A percentile compares a stretch with the other conserved stretches of the same genome.
These are phyloP conservation scores for Turnix velox DNA, from an alignment of 2,113 vertebrate species.

Conservation along the genomic window DNA sequence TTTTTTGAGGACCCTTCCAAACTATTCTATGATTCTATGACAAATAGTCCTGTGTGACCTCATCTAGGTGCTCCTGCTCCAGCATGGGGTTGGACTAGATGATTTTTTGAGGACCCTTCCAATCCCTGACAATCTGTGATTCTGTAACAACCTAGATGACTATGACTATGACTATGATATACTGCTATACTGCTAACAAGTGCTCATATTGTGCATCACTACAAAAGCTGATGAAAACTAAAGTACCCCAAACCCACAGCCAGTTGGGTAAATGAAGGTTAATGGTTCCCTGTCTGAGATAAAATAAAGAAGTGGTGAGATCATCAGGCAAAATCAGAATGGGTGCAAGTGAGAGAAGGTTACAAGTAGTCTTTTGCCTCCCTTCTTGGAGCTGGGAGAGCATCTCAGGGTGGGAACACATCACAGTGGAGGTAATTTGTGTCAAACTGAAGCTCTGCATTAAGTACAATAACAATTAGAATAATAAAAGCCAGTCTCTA, in stretches of 20 bases:
- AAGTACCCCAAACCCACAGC: background rate
- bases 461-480: constrained; percentile 59
- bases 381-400: background rate
- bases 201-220: background rate
- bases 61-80: too few species aligned
- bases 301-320: background rate
- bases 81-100: too few species aligned
- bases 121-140: too few species aligned
- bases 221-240: background rate
- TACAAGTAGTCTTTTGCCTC: background rate
- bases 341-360: background rate
- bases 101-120: too few species aligned
- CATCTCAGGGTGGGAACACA: background rate
- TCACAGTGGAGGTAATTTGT: constrained; percentile 13
- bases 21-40: too few species aligned
- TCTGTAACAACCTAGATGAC: too few species aligned
- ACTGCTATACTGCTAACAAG: too few species aligned
- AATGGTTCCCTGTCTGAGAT: background rate
- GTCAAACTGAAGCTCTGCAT: constrained; percentile 27
- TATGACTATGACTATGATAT: too few species aligned
- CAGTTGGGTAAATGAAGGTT: background rate
- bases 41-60: too few species aligned
- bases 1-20: too few species aligned
- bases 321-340: background rate
- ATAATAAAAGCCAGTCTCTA: constrained; percentile 40